Conservation (phyloP, 2,113 vertebrate genomes). For the Etia nguti region DNA sequence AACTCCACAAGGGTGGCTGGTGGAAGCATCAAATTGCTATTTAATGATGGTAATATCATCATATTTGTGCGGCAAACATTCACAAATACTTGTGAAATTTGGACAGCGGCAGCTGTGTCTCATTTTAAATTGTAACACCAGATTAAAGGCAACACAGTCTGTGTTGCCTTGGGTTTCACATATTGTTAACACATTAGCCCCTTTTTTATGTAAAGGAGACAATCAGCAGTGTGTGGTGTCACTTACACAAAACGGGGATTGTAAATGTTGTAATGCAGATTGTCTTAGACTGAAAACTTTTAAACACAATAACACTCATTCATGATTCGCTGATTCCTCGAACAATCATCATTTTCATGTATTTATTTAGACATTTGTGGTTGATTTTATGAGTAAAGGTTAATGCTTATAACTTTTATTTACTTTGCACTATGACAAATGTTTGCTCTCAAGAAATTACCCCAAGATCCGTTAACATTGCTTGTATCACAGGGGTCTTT, state of each 20-base stretch:
- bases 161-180: background rate
- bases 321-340: background rate
- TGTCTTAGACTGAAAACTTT: background rate
- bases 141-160: background rate
- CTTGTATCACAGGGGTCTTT: conserved; percentile 28
- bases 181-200: background rate
- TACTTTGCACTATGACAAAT: conserved; percentile 16
- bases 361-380: background rate
- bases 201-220: background rate
- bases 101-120: background rate
- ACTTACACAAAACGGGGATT: background rate
- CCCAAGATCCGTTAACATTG: conserved; percentile 30
- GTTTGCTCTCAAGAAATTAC: conserved; percentile 35
- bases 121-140: background rate
- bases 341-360: background rate
- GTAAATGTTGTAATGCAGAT: background rate
- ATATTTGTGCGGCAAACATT: background rate
- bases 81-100: background rate
- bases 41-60: background rate
- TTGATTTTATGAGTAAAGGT: conserved; percentile 15
- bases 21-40: background rate
- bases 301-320: background rate
- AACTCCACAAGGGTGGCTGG: background rate
- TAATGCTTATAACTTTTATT: conserved; percentile 6
- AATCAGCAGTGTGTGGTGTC: background rate